Base-by-base conservation (phyloP, 2,888 invertebrate species). In the Drosophila longiperda region DNA sequence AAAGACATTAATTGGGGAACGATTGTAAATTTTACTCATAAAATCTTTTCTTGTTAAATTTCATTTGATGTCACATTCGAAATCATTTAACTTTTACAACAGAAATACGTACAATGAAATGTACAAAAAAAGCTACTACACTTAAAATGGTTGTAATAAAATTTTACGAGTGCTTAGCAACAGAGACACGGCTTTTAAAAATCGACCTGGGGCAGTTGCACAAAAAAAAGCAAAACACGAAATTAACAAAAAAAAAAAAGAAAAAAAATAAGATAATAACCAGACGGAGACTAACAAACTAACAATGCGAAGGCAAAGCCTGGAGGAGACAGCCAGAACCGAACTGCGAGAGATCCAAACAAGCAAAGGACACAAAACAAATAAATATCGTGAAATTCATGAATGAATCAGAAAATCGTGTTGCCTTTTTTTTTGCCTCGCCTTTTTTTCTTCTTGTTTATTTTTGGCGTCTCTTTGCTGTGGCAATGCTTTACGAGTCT, bases 361-460 rank as follows among this genome's bases (percentile, higher is more conserved):
- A 38, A 66, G 54, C 45, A 57, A 79, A 83, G 81, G 83, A 87
- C 75, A 82, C 78, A 82, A 81, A 73, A 64, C 67, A 79, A 89
- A 75, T 65, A 78, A 87, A 78, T 81, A 78, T 85, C 89, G 75
- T 85, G 78, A 85, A 73, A 80, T 85, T 89, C 89, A 87, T 87
- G 89, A 87, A 87, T 87, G 89, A 87, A 87, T 89, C 86, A 89
- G 86, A 75, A 75, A 89, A 85, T 87, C 78, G 79, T 80, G 86
- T 82, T 73, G 79, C 50, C 57, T 66, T 66, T 68, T 72, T 34
- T 57, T 59, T 26, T 52, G 38, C 3, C 11, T 34, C 40, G 20
- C 11, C 20, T 26, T 52, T 63, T 29, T 53, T 36, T 48, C 38
- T 40, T 15, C 6, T 20, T 53, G 17, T 38, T 17, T 20, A 5